Percentiles rank a stretch among this genome's conserved stretches.
Evolutionary conservation across 1,140 invertebrate species (phyloP).

Genomic region (Drosophila santomea): DNA sequence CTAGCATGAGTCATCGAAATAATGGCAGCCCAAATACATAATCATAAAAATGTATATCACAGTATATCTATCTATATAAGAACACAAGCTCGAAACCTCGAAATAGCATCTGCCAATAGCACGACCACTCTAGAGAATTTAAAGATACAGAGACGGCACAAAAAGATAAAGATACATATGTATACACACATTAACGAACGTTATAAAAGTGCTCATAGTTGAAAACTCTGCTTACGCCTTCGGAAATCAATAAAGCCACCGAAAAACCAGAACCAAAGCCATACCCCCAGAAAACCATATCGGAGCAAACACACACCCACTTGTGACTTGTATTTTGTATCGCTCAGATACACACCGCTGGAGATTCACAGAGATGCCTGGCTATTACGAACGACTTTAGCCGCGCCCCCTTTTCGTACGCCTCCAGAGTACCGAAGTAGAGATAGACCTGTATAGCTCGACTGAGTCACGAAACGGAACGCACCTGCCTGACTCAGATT

Average conservation of each 20-base stretch:
- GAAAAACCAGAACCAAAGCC: constrained; percentile 58
- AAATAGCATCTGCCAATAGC: constrained; percentile 38
- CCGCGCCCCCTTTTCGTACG: constrained; percentile 24
- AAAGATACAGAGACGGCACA: constrained; percentile 37
- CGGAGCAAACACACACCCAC: constrained; percentile 25
- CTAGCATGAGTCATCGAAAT: constrained; percentile 58
- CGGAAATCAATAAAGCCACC: constrained; percentile 67
- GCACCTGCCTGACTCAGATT: constrained; percentile 69
- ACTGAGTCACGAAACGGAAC: constrained; percentile 19
- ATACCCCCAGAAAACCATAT: constrained; percentile 56
- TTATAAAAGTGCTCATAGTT: constrained; percentile 47
- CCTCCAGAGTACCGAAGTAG: constrained; percentile 3
- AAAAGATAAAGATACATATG: constrained; percentile 19
- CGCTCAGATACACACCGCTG: constrained; percentile 25
- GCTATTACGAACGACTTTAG: constrained; percentile 48
- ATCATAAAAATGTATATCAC: constrained; percentile 9
- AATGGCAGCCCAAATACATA: constrained; percentile 7
- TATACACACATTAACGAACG: constrained; percentile 7
- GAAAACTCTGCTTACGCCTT: constrained; percentile 62
- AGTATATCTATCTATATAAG: constrained; percentile 29
- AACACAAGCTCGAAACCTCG: constrained; percentile 28
- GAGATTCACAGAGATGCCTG: constrained; percentile 47
- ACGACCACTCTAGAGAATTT: constrained; percentile 59
- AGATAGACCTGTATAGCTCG: constrained; percentile 4
- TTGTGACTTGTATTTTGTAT: constrained; percentile 9